Evolutionary conservation across 2,113 vertebrate genomes (phyloP).

Genomic region (Tichodroma muraria): DNA sequence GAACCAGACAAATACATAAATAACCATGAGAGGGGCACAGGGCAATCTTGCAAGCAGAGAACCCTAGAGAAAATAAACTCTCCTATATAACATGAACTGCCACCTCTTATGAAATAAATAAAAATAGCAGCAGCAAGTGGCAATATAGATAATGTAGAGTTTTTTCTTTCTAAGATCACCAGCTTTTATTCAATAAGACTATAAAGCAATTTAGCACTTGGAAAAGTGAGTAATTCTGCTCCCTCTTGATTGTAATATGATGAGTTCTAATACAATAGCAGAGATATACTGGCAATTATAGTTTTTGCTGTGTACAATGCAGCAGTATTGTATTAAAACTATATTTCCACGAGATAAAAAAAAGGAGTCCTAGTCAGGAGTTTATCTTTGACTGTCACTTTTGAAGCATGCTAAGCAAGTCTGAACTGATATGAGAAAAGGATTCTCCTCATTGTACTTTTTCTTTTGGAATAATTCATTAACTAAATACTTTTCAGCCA

Average conservation of each 20-base stretch:
- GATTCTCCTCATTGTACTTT: neutral
- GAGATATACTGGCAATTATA: neutral
- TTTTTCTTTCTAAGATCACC: neutral
- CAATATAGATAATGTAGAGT: neutral
- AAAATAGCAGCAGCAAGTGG: neutral
- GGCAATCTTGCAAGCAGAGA: neutral
- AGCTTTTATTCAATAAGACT: neutral
- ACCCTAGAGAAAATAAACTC: neutral
- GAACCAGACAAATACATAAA: neutral
- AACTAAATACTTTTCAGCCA: neutral
- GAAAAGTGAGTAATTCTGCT: neutral
- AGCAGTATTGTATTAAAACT: neutral
- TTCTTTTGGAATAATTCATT: slow-evolving; percentile 33
- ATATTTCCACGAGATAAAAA: neutral
- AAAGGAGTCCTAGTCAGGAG: neutral
- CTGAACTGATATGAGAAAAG: neutral
- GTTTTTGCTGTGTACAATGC: neutral
- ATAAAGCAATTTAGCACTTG: neutral
- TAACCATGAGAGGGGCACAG: neutral
- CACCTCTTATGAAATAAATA: neutral
- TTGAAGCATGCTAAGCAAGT: neutral
- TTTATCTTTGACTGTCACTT: neutral
- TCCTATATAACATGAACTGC: neutral
- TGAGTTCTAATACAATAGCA: neutral
- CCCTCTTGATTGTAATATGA: neutral